Conservation (phyloP, 2,113 vertebrate genomes). For the Microtus richardsoni region DNA sequence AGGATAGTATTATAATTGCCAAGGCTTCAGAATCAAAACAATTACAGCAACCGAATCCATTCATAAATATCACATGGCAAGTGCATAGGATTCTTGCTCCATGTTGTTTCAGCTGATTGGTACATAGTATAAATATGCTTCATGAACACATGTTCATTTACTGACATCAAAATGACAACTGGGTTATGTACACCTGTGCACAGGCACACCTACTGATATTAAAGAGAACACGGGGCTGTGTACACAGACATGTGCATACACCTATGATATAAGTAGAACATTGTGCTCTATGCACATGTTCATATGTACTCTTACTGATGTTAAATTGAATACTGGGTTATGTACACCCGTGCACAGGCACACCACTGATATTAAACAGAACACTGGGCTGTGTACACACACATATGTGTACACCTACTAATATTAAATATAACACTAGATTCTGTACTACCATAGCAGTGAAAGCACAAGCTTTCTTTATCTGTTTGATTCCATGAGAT, state of each 20-base stretch:
- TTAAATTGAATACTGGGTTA: too few relatives aligned
- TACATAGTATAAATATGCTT: not conserved
- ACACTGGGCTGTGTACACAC: not conserved
- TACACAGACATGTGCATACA: not conserved
- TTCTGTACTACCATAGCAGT: too few relatives aligned
- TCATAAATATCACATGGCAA: not conserved
- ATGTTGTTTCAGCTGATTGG: not conserved
- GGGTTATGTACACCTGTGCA: not conserved
- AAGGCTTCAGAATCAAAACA: not conserved
- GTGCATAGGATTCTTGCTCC: not conserved
- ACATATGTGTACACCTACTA: not conserved
- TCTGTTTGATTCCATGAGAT: too few relatives aligned
- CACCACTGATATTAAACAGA: not conserved
- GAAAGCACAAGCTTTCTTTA: too few relatives aligned
- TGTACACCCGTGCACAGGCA: not conserved
- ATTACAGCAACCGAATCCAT: not conserved
- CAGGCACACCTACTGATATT: not conserved
- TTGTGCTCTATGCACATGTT: not conserved
- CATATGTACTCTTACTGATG: not conserved
- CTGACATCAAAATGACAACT: not conserved
- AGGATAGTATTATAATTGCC: not conserved
- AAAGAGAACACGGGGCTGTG: not conserved
- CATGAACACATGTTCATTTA: not conserved
- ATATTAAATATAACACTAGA: not conserved
- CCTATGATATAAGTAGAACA: not conserved